phyloP scores from a whole-genome alignment of 2,888 invertebrate species.

The Tenthredo mesomela region DNA sequence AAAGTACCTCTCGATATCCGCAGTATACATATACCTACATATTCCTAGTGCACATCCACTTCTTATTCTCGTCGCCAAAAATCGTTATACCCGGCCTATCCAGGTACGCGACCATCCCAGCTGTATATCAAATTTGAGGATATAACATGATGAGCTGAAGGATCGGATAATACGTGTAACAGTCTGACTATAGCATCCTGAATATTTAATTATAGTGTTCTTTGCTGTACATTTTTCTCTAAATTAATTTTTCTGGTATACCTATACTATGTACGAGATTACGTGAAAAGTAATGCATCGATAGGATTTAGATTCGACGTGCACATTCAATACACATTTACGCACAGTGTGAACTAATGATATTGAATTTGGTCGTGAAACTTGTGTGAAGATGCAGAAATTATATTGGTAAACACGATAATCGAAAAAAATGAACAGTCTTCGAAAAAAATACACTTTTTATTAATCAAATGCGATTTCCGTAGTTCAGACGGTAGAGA shows the following conservation, averaged over 20 bases:
- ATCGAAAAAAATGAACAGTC: neutral
- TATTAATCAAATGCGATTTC: neutral
- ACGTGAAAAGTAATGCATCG: neutral
- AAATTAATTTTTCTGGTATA: neutral
- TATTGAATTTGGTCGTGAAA: neutral
- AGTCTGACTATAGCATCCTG: neutral
- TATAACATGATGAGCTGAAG: neutral
- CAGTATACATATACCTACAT: neutral
- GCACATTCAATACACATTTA: neutral
- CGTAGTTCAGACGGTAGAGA: neutral
- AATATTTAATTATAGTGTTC: neutral
- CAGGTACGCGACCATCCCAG: neutral
- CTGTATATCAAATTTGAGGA: neutral
- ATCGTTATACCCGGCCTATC: slow-evolving; percentile 13
- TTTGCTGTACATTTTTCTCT: neutral
- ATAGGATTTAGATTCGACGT: neutral
- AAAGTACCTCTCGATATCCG: slow-evolving; percentile 13
- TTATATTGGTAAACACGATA: neutral
- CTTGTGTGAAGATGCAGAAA: neutral
- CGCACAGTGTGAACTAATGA: neutral
- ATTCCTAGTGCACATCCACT: neutral
- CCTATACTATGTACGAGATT: neutral
- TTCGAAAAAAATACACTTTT: neutral
- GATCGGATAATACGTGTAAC: neutral
- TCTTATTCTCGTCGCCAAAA: neutral